A percentile compares a stretch with the other conserved stretches of the same genome.
Evolutionary conservation across 2,113 vertebrate species (phyloP).

Genomic region (Pelmatolapia mariae): DNA sequence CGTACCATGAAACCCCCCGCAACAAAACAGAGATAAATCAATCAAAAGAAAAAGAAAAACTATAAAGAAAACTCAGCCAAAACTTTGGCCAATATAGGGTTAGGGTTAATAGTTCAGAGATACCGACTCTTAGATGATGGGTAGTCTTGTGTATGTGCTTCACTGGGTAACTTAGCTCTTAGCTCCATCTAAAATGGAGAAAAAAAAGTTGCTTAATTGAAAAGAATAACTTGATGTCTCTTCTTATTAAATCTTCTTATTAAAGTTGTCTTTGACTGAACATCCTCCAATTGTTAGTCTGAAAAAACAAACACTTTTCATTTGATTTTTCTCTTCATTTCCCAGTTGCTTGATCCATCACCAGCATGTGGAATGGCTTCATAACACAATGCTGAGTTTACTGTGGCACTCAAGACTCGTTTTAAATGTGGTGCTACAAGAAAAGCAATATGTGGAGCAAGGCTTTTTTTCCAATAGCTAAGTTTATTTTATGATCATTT

Average conservation of each 20-base stretch:
- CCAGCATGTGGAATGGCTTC: slow-evolving; percentile 9
- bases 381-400: neutral
- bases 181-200: neutral
- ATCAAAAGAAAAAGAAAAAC: neutral
- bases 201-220: neutral
- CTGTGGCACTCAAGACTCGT: neutral
- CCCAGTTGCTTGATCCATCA: neutral
- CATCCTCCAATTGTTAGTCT: neutral
- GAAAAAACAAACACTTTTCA: neutral
- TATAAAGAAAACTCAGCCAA: neutral
- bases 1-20: neutral
- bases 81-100: neutral
- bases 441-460: neutral
- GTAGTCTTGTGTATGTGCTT: neutral
- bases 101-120: neutral
- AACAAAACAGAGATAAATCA: neutral
- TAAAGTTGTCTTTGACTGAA: neutral
- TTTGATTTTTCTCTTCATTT: neutral
- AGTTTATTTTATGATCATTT: neutral
- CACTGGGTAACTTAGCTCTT: neutral
- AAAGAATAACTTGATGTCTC: neutral
- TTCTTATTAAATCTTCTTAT: slow-evolving; percentile 1
- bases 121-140: neutral
- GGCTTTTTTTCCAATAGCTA: neutral
- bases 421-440: neutral